Percentiles rank a stretch among this genome's conserved stretches.
These are phyloP conservation scores for Athrips mouffetella DNA, from an alignment of 2,888 invertebrate genomes.

Conservation along the genomic window DNA sequence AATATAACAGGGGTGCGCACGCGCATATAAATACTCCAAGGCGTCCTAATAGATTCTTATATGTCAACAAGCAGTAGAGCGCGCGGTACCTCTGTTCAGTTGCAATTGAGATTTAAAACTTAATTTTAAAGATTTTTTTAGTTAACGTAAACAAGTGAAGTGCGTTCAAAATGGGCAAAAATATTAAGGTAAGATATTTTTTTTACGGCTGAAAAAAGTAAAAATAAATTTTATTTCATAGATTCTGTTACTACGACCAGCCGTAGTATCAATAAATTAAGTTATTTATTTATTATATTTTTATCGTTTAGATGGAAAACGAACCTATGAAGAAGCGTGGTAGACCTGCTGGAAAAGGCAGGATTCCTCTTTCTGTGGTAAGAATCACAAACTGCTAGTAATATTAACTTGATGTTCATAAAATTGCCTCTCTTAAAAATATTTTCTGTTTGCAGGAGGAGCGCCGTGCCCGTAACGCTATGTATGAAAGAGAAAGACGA, in stretches of 20 bases:
- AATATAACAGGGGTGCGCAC: neutral
- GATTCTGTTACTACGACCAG: neutral
- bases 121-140: too few relatives aligned
- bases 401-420: neutral
- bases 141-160: too few relatives aligned
- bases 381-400: neutral
- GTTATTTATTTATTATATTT: neutral
- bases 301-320: neutral
- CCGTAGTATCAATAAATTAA: neutral
- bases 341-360: slow-evolving; percentile 2
- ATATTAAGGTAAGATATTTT: neutral
- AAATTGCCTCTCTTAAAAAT: neutral
- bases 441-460: slow-evolving; percentile 33
- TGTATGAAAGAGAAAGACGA: slow-evolving; percentile 46
- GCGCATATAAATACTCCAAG: too few relatives aligned
- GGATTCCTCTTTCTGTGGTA: slow-evolving; percentile 1
- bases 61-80: too few relatives aligned
- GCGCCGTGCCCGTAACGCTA: slow-evolving; percentile 45
- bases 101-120: too few relatives aligned
- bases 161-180: neutral
- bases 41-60: too few relatives aligned
- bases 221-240: too few relatives aligned
- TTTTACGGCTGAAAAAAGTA: too few relatives aligned
- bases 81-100: too few relatives aligned
- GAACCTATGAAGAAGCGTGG: slow-evolving; percentile 1